Evolutionary conservation across 2,113 vertebrate species (phyloP).

Genomic region (Ptyas mucosa): DNA sequence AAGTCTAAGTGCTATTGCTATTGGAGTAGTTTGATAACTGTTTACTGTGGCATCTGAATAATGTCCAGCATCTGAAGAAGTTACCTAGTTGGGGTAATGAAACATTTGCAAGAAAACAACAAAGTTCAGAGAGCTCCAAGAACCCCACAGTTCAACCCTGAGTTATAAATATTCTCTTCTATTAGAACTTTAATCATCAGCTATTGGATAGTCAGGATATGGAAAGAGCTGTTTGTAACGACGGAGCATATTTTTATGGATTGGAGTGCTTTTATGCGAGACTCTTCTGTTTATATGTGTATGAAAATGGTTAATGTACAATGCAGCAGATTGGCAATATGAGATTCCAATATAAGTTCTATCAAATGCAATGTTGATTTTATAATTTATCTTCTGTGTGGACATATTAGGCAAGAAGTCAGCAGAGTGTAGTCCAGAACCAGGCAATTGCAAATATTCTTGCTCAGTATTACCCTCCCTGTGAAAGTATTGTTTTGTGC

Average conservation of each 20-base stretch:
- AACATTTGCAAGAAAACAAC: not conserved
- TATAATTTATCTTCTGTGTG: not conserved
- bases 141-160: not conserved
- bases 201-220: not conserved
- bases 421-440: not conserved
- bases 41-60: not conserved
- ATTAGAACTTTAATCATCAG: not conserved
- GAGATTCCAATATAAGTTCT: not conserved
- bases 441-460: not conserved
- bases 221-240: not conserved
- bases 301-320: not conserved
- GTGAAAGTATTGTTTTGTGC: not conserved
- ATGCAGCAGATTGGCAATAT: not conserved
- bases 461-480: not conserved
- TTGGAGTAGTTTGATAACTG: not conserved
- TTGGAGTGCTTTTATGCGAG: not conserved
- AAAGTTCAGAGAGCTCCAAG: not conserved
- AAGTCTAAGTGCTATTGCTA: no score
- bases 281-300: not conserved
- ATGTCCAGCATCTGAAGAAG: not conserved
- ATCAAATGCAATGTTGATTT: not conserved
- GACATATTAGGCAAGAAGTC: not conserved
- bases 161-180: not conserved
- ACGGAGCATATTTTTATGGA: not conserved
- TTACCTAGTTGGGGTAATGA: not conserved